These are phyloP conservation scores for Hoplostethus atlanticus DNA, from an alignment of 2,797 vertebrate species.

Conservation along the genomic window DNA sequence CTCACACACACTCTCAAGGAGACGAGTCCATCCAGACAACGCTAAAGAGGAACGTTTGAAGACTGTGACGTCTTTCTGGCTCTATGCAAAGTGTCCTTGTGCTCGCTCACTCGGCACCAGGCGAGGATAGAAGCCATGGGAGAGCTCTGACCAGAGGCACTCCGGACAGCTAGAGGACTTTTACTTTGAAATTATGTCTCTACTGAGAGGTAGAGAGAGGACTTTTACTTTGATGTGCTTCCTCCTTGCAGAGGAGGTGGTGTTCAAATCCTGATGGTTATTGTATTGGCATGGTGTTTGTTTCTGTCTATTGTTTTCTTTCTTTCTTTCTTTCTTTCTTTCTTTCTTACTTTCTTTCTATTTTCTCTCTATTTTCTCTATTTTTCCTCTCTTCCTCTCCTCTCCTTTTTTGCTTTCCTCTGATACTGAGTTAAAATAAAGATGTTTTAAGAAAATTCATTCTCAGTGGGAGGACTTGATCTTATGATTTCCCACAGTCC, in stretches of 20 bases:
- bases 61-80: conserved; percentile 36
- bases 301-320: background rate
- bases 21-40: conserved; percentile 40
- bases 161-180: conserved; percentile 45
- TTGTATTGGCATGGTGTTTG: conserved; percentile 75
- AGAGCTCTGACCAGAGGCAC: conserved; percentile 12
- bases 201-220: conserved; percentile 48
- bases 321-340: conserved; percentile 14
- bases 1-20: conserved; percentile 29
- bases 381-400: background rate
- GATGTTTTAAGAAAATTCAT: conserved; percentile 59
- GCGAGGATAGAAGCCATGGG: conserved; percentile 73
- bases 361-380: background rate
- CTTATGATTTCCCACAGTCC: background rate
- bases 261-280: conserved; percentile 58
- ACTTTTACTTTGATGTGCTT: conserved; percentile 71
- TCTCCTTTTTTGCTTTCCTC: conserved; percentile 66
- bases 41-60: conserved; percentile 40
- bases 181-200: conserved; percentile 62
- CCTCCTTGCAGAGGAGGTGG: conserved; percentile 67
- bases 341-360: conserved; percentile 24
- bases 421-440: conserved; percentile 84
- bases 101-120: conserved; percentile 44
- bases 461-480: conserved; percentile 2
- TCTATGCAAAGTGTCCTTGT: conserved; percentile 77